Conservation (phyloP, 2,113 vertebrate species). For the Lamprologus callipterus region DNA sequence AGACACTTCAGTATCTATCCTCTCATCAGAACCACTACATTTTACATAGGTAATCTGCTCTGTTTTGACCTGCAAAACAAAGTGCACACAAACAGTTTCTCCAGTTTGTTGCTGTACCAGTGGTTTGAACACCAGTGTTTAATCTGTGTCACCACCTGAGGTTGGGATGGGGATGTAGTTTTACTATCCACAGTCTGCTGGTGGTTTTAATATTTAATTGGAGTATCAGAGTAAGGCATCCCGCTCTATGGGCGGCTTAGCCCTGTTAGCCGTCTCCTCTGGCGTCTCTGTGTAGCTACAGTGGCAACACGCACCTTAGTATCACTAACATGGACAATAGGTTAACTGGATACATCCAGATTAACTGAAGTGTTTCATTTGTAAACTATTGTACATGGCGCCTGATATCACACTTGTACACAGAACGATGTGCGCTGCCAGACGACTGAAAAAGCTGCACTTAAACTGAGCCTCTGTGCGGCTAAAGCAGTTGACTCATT, state of each 20-base stretch:
- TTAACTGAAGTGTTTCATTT: not conserved
- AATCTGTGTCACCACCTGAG: not conserved
- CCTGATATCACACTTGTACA: not conserved
- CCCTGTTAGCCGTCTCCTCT: not conserved
- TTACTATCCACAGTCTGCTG: not conserved
- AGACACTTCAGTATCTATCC: not conserved
- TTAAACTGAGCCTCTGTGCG: not conserved
- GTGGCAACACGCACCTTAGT: not conserved
- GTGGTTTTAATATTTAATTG: not conserved
- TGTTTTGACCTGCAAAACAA: not conserved
- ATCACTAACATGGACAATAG: not conserved
- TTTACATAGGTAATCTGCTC: not conserved
- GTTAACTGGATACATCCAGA: not conserved
- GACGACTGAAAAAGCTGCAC: not conserved
- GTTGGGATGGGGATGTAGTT: not conserved
- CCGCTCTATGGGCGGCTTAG: not conserved
- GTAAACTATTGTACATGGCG: fast-evolving
- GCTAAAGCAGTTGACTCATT: not conserved
- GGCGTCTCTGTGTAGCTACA: not conserved
- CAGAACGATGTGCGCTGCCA: not conserved
- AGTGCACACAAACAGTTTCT: not conserved
- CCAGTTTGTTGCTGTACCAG: not conserved
- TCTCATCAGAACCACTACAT: not conserved
- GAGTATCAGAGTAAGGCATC: fast-evolving
- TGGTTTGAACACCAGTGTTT: not conserved